Percentiles rank a stretch among this genome's conserved stretches.
Conservation (phyloP, 1,140 invertebrate species). For the Drosophila pallidifrons region DNA sequence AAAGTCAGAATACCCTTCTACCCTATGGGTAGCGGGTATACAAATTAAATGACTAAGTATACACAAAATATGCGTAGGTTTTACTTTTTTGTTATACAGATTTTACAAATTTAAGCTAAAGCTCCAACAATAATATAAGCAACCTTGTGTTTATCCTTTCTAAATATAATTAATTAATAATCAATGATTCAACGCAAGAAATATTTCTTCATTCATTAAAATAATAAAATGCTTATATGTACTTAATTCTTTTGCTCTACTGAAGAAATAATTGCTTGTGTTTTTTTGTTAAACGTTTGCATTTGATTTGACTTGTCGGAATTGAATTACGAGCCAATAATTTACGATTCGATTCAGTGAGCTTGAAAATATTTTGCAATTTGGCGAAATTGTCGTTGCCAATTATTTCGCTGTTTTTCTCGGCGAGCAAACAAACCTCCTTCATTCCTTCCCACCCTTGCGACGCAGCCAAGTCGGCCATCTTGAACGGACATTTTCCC, state of each 20-base stretch:
- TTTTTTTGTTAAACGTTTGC: background rate
- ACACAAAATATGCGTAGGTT: too few relatives aligned
- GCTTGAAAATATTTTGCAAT: constrained; percentile 78
- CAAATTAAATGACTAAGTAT: too few relatives aligned
- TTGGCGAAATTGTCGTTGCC: constrained; percentile 62
- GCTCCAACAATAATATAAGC: too few relatives aligned
- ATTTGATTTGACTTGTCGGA: constrained; percentile 38
- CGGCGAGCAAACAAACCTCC: constrained; percentile 48
- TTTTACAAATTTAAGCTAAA: too few relatives aligned
- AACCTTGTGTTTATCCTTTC: too few relatives aligned
- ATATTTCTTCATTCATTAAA: background rate
- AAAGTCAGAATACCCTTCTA: too few relatives aligned
- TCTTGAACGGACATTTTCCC: constrained; percentile 62
- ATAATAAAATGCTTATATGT: background rate
- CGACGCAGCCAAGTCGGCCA: constrained; percentile 48
- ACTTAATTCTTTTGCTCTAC: background rate
- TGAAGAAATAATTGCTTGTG: constrained; percentile 13
- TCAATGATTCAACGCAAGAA: too few relatives aligned
- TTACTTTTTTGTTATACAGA: too few relatives aligned
- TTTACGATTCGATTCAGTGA: constrained; percentile 69
- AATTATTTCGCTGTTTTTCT: constrained; percentile 67
- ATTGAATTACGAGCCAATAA: constrained; percentile 60
- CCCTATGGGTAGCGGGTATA: too few relatives aligned
- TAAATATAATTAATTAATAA: too few relatives aligned
- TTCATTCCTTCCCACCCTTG: constrained; percentile 9